phyloP scores from a whole-genome alignment of 2,797 vertebrate species.

The Siniperca undulata region DNA sequence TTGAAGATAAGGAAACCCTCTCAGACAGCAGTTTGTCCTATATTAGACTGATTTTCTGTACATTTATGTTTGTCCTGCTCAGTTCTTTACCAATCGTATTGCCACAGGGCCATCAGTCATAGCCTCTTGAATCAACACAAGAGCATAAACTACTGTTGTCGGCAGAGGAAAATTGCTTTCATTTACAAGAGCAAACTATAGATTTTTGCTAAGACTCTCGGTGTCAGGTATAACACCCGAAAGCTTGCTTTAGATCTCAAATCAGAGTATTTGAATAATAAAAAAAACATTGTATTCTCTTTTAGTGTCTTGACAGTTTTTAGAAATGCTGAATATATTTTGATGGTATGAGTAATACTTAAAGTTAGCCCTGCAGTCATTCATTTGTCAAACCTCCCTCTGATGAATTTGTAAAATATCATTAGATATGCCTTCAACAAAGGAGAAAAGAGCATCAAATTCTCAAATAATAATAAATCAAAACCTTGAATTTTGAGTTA shows the following conservation, averaged over 20 bases:
- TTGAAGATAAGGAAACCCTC: slow-evolving; percentile 65
- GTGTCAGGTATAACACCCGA: slow-evolving; percentile 62
- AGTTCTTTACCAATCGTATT: slow-evolving; percentile 63
- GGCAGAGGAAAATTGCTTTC: slow-evolving; percentile 78
- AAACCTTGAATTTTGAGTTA: slow-evolving; percentile 36
- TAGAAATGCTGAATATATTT: slow-evolving; percentile 62
- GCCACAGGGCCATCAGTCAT: slow-evolving; percentile 71
- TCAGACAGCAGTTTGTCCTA: slow-evolving; percentile 74
- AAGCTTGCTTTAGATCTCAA: slow-evolving; percentile 67
- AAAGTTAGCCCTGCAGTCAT: slow-evolving; percentile 65
- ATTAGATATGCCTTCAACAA: slow-evolving; percentile 58
- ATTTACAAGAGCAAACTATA: slow-evolving; percentile 80
- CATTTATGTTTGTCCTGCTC: slow-evolving; percentile 73
- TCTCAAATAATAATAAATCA: slow-evolving; percentile 45
- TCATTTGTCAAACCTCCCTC: slow-evolving; percentile 53
- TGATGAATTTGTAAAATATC: slow-evolving; percentile 63
- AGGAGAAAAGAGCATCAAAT: slow-evolving; percentile 34
- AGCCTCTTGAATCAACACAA: slow-evolving; percentile 81
- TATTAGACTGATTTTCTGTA: slow-evolving; percentile 74
- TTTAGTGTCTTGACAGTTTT: slow-evolving; percentile 59
- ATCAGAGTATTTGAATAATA: slow-evolving; percentile 71
- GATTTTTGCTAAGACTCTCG: slow-evolving; percentile 71
- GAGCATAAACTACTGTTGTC: slow-evolving; percentile 68
- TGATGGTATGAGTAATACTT: slow-evolving; percentile 69
- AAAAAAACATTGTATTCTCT: slow-evolving; percentile 33